Evolutionary conservation across 2,113 vertebrate species (phyloP), one percentile per base, ranked within the genome.

Genomic region (Polypterus bichir): DNA sequence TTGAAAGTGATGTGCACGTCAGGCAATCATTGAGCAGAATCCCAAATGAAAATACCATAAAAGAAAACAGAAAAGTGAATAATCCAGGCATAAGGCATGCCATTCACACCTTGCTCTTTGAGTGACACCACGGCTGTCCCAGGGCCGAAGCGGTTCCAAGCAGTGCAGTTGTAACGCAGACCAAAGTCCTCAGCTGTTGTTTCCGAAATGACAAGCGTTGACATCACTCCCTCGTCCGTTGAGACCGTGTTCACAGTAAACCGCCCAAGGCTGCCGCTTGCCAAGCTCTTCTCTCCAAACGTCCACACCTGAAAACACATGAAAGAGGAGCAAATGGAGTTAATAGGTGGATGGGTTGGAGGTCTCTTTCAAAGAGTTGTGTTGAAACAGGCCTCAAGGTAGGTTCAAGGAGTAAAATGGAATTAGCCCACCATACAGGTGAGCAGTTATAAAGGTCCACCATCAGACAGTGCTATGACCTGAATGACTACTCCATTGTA

Each of bases 111-210:
- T 90, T 86, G 85, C 56, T 88, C 89, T 47, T 79, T 82, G 68
- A 95, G 78, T 1, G 68, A 88, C 76, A 92, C 71, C 64, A 82
- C 63, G 10, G 80, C 78, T 0, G 86, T 83, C 64, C 76, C 86
- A 0, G 86, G 85, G 3, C 92, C 92, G 6, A 92, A 85, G 45
- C 87, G 85, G 76, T 95, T 95, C 73, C 85, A 88, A 2, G 92
- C 91, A 2, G 85, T 95, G 77, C 92, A 95, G 80, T 95, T 95
- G 81, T 91, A 95, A 57, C 78, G 78, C 44, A 76, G 73, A 60
- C 79, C 76, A 63, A 92, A 95, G 71, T 94, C 91, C 1, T 81
- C 80, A 0, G 83, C 82, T 63, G 83, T 80, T 0, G 89, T 89
- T 60, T 86, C 86, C 0, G 89, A 87, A 46, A 95, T 85, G 70